These are phyloP conservation scores for Magallana nippona DNA, from an alignment of 2,888 invertebrate species.

Conservation along the genomic window DNA sequence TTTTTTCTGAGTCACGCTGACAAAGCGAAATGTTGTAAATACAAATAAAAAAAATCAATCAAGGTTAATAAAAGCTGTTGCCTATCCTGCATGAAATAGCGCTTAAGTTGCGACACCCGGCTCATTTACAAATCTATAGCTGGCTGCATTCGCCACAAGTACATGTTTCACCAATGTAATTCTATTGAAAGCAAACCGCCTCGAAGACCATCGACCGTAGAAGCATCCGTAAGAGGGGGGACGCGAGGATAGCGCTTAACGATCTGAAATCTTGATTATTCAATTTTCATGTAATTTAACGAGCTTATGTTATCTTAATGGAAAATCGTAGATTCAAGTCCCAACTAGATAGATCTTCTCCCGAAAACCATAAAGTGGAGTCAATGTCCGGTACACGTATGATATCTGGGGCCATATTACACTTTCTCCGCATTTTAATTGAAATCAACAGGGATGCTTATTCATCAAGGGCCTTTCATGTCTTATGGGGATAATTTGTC, in stretches of 20 bases:
- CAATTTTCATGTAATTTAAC: slow-evolving; percentile 30
- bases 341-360: slow-evolving; percentile 3
- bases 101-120: too few species aligned
- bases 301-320: background rate
- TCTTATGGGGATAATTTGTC: slow-evolving; percentile 30
- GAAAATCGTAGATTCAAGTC: slow-evolving; percentile 15
- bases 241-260: background rate
- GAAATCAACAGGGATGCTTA: slow-evolving; percentile 33
- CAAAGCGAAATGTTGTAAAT: background rate
- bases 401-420: background rate
- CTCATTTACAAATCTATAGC: too few species aligned
- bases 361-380: background rate
- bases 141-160: background rate
- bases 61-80: too few species aligned
- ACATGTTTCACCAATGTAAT: background rate
- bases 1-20: slow-evolving; percentile 8
- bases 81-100: too few species aligned
- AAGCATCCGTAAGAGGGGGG: background rate
- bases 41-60: too few species aligned
- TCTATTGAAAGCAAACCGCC: background rate
- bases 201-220: slow-evolving; percentile 1
- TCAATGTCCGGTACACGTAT: slow-evolving; percentile 4
- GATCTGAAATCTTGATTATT: slow-evolving; percentile 24
- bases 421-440: slow-evolving; percentile 20
- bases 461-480: slow-evolving; percentile 19